Evolutionary conservation across 2,797 vertebrate species (phyloP).

Genomic region (Myotis planiceps): DNA sequence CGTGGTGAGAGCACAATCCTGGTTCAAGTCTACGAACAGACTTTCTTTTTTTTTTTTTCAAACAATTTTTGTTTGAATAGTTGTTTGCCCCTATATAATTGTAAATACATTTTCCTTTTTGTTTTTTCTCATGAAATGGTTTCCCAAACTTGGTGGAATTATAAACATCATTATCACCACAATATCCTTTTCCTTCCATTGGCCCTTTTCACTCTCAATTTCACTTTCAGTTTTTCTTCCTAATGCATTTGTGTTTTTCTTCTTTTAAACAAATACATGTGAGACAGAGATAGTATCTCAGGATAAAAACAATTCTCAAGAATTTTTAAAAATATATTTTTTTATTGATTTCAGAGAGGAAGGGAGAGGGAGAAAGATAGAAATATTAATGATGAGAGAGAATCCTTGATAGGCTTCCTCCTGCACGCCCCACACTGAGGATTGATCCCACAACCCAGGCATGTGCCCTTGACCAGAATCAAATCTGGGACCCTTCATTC

Average conservation of each 20-base stretch:
- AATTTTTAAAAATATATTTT: background rate
- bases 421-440: too few relatives aligned
- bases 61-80: background rate
- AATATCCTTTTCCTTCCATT: background rate
- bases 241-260: background rate
- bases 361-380: too few relatives aligned
- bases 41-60: too few relatives aligned
- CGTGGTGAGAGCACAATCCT: background rate
- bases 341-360: too few relatives aligned
- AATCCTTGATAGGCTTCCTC: too few relatives aligned
- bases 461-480: too few relatives aligned
- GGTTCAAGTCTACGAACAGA: background rate
- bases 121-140: background rate
- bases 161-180: background rate
- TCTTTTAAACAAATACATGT: background rate
- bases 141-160: background rate
- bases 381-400: too few relatives aligned
- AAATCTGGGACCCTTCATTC: too few relatives aligned
- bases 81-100: background rate
- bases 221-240: background rate
- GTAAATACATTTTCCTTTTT: background rate
- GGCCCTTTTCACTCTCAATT: background rate
- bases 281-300: background rate
- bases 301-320: conserved; percentile 6
- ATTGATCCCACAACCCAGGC: too few relatives aligned